Conservation (phyloP, 1,140 invertebrate genomes). For the Habropoda laboriosa region DNA sequence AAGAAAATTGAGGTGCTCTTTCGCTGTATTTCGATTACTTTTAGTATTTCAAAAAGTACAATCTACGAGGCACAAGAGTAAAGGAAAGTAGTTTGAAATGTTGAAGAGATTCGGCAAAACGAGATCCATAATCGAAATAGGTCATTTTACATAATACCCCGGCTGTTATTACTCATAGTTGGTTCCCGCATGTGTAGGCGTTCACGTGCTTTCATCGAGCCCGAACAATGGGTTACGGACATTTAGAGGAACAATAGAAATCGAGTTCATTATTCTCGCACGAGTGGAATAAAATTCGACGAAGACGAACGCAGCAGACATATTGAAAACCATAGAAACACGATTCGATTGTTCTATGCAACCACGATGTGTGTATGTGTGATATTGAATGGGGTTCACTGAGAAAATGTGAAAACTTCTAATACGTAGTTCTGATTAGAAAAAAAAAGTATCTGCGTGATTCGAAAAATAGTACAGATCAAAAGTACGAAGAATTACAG, state of each 20-base stretch:
- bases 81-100: too few relatives aligned
- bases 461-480: too few relatives aligned
- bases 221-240: slow-evolving; percentile 38
- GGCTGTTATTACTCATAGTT: slow-evolving; percentile 34
- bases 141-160: slow-evolving; percentile 34
- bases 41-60: too few relatives aligned
- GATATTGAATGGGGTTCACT: too few relatives aligned
- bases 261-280: slow-evolving; percentile 43
- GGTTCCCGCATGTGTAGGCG: slow-evolving; percentile 23
- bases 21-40: too few relatives aligned
- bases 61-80: too few relatives aligned
- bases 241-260: slow-evolving; percentile 47
- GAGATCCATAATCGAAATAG: slow-evolving; percentile 21
- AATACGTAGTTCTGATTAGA: too few relatives aligned
- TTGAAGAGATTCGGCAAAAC: neutral
- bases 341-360: neutral
- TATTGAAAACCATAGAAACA: slow-evolving; percentile 6
- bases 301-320: neutral
- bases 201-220: slow-evolving; percentile 38
- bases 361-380: too few relatives aligned
- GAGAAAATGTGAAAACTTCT: too few relatives aligned
- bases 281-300: slow-evolving; percentile 18
- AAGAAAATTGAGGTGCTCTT: too few relatives aligned
- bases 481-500: too few relatives aligned
- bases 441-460: too few relatives aligned